phyloP scores from a whole-genome alignment of 1,140 invertebrate species.

The Euwallacea similis region DNA sequence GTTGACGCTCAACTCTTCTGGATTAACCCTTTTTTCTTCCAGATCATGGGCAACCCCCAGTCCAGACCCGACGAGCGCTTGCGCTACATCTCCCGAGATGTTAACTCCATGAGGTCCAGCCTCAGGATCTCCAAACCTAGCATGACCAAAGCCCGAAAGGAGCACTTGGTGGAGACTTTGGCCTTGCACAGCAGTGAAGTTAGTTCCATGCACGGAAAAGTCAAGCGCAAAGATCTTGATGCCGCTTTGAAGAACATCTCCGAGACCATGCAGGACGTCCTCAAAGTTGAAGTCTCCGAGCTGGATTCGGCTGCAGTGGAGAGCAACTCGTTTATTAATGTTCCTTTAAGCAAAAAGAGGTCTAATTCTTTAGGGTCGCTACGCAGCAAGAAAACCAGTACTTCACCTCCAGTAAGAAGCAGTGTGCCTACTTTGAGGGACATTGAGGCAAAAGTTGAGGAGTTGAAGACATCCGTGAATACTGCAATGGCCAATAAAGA shows the following conservation, averaged over 20 bases:
- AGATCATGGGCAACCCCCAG: conserved; percentile 36
- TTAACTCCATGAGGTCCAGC: conserved; percentile 25
- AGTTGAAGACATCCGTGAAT: conserved; percentile 25
- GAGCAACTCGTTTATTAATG: conserved; percentile 33
- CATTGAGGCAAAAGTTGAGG: conserved; percentile 32
- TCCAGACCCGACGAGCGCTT: conserved; percentile 33
- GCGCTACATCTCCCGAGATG: conserved; percentile 28
- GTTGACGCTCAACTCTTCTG: too few relatives aligned
- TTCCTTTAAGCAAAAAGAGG: conserved; percentile 18
- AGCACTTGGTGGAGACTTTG: conserved; percentile 20
- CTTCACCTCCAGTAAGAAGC: conserved; percentile 1
- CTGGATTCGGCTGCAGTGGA: conserved; percentile 36
- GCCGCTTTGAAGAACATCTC: conserved; percentile 34
- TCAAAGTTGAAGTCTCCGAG: conserved; percentile 21
- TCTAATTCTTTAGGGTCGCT: conserved; percentile 12
- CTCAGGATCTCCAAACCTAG: conserved; percentile 13
- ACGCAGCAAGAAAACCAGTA: neutral
- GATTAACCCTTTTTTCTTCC: neutral
- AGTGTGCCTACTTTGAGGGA: conserved; percentile 27
- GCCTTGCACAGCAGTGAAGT: conserved; percentile 25
- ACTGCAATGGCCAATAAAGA: conserved; percentile 39
- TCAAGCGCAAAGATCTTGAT: conserved; percentile 30
- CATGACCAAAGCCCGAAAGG: conserved; percentile 28
- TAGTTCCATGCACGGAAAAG: conserved; percentile 28
- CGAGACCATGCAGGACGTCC: conserved; percentile 31